phyloP scores from a whole-genome alignment of 2,113 vertebrate species.

The Equus quagga region DNA sequence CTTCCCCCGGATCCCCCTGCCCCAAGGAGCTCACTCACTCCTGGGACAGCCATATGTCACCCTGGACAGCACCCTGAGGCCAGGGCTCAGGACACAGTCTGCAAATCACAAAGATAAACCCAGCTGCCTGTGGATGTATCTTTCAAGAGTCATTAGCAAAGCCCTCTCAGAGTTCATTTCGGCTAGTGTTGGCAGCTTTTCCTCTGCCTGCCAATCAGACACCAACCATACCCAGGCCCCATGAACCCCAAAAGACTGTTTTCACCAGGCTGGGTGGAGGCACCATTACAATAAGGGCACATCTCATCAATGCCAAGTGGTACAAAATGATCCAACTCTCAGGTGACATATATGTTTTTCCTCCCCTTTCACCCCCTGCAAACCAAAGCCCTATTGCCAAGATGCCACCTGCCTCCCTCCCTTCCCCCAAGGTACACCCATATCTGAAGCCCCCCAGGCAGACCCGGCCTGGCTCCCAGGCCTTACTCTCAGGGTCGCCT shows the following conservation, averaged over 20 bases:
- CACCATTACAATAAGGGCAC: background rate
- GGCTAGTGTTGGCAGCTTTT: background rate
- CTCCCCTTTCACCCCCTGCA: background rate
- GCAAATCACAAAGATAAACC: background rate
- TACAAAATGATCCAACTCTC: background rate
- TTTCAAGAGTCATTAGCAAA: constrained; percentile 12
- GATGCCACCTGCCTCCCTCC: background rate
- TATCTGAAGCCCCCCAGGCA: background rate
- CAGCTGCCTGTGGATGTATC: background rate
- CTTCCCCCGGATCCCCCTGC: background rate
- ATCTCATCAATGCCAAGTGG: background rate
- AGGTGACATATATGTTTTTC: background rate
- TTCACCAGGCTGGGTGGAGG: constrained; percentile 32
- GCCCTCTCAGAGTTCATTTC: background rate
- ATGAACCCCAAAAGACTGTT: background rate
- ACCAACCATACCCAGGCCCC: background rate
- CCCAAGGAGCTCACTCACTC: background rate
- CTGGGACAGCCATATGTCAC: background rate
- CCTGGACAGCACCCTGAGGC: background rate
- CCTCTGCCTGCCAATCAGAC: constrained; percentile 45
- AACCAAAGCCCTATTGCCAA: background rate
- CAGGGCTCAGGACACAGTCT: background rate
- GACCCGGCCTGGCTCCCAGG: background rate
- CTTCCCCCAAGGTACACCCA: background rate
- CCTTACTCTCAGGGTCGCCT: background rate